Percentiles rank a stretch among this genome's conserved stretches.
phyloP scores from a whole-genome alignment of 2,888 invertebrate species.

The Hylaea fasciaria region DNA sequence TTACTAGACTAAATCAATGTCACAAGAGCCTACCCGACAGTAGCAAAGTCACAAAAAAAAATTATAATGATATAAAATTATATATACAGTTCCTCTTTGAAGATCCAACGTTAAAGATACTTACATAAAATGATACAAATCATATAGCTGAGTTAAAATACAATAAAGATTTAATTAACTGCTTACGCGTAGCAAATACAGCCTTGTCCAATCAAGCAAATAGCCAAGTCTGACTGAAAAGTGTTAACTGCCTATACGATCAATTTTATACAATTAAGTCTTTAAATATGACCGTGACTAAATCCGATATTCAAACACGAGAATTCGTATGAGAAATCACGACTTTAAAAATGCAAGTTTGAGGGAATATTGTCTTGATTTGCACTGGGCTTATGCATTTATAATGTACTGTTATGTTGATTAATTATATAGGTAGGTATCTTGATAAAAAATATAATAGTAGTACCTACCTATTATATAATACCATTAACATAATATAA shows the following conservation, averaged over 20 bases:
- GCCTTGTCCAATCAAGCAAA: slow-evolving; percentile 35
- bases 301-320: slow-evolving; percentile 24
- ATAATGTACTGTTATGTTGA: no score
- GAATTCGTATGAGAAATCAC: slow-evolving; percentile 26
- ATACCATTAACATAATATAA: no score
- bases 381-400: no score
- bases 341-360: slow-evolving; percentile 3
- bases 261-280: slow-evolving; percentile 33
- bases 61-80: no score
- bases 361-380: slow-evolving; percentile 10
- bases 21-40: no score
- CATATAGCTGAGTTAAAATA: background rate
- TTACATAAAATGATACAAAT: slow-evolving; percentile 37
- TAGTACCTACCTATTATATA: no score
- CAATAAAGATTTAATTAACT: slow-evolving; percentile 14
- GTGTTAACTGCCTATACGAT: slow-evolving; percentile 17
- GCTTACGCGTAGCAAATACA: slow-evolving; percentile 28
- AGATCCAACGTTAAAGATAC: no score
- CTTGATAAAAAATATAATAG: no score
- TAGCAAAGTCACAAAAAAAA: no score
- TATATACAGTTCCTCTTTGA: no score
- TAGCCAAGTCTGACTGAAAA: slow-evolving; percentile 16
- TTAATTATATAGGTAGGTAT: no score
- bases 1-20: no score
- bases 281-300: slow-evolving; percentile 33